Percentiles rank a stretch among this genome's conserved stretches.
phyloP scores from a whole-genome alignment of 1,140 invertebrate genomes.

The Neotoxoptera formosana region DNA sequence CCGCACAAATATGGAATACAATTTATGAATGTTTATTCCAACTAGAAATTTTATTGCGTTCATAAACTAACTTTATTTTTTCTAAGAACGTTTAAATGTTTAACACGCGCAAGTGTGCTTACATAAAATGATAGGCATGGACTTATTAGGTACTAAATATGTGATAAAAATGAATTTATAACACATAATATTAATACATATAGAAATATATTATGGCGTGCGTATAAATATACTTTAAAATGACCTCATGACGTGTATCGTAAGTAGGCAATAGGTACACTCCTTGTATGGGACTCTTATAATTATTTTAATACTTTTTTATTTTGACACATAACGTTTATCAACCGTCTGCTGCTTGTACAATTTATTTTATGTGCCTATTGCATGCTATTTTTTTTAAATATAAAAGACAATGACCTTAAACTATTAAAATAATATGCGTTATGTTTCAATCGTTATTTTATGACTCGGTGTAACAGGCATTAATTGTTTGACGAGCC shows the following conservation, averaged over 20 bases:
- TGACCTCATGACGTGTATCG: background rate
- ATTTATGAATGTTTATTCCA: background rate
- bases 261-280: background rate
- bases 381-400: background rate
- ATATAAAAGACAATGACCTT: slow-evolving; percentile 18
- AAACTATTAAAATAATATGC: slow-evolving; percentile 6
- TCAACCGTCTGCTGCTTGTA: background rate
- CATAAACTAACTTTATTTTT: background rate
- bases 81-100: background rate
- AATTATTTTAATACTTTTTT: slow-evolving; percentile 1
- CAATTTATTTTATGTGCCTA: background rate
- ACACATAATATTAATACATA: background rate
- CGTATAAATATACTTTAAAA: background rate
- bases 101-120: background rate
- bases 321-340: slow-evolving; percentile 23
- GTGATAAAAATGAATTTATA: background rate
- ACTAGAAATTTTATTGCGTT: background rate
- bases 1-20: background rate
- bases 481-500: background rate
- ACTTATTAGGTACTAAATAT: background rate
- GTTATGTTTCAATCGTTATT: slow-evolving; percentile 10
- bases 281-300: slow-evolving; percentile 26
- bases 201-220: background rate
- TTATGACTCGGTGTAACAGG: background rate
- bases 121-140: background rate